These are phyloP conservation scores for Ips nitidus DNA, from an alignment of 1,140 invertebrate species.

Conservation along the genomic window DNA sequence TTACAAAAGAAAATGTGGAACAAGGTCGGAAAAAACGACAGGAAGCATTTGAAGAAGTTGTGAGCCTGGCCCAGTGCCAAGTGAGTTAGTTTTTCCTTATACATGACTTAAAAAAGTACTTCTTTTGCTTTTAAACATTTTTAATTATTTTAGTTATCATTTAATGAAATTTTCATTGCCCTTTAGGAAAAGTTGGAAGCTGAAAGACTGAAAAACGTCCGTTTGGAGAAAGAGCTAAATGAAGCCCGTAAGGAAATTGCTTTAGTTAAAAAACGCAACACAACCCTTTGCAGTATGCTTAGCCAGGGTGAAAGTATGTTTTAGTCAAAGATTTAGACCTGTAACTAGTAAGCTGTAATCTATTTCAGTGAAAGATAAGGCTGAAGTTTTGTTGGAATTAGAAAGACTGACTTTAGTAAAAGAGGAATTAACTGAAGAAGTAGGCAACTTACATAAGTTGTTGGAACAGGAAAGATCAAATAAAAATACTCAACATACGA, in stretches of 20 bases:
- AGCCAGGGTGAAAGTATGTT: slow-evolving; percentile 77
- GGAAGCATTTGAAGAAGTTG: slow-evolving; percentile 47
- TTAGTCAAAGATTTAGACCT: background rate
- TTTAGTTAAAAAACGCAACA: slow-evolving; percentile 75
- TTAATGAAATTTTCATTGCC: background rate
- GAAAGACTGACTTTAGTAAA: slow-evolving; percentile 69
- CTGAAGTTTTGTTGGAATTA: slow-evolving; percentile 73
- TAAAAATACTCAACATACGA: slow-evolving; percentile 47
- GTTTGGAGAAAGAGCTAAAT: slow-evolving; percentile 63
- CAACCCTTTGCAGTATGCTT: slow-evolving; percentile 74
- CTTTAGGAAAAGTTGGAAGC: slow-evolving; percentile 65
- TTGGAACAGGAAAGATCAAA: slow-evolving; percentile 79
- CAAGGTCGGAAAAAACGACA: slow-evolving; percentile 55
- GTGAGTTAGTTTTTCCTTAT: slow-evolving; percentile 34
- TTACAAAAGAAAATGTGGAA: slow-evolving; percentile 67
- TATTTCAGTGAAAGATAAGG: slow-evolving; percentile 76
- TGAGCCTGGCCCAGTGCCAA: slow-evolving; percentile 46
- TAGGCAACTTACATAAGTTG: slow-evolving; percentile 66
- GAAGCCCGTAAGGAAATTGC: slow-evolving; percentile 67
- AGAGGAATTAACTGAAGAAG: slow-evolving; percentile 72
- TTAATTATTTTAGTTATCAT: too few species aligned
- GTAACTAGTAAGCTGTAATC: background rate
- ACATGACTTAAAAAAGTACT: slow-evolving; percentile 3
- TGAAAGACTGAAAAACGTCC: slow-evolving; percentile 65
- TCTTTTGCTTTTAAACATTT: background rate